Conservation (phyloP, 1,140 invertebrate species). For the Eumaeus atala region DNA sequence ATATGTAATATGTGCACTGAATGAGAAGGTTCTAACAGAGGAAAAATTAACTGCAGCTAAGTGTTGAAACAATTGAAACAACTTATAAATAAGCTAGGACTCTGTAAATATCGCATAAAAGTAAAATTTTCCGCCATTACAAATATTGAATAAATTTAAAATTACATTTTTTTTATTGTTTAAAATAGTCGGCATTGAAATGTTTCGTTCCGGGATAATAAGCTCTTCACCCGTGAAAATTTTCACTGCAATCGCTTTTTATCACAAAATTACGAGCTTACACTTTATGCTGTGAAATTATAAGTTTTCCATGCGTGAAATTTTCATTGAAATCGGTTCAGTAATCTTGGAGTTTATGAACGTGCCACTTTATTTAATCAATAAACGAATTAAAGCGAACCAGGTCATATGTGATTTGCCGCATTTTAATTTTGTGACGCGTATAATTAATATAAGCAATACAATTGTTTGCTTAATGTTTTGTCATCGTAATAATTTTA, state of each 20-base stretch:
- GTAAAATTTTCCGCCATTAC: neutral
- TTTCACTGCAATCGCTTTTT: constrained; percentile 19
- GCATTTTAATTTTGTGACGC: neutral
- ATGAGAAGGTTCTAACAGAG: neutral
- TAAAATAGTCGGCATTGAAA: constrained; percentile 11
- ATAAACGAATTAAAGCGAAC: constrained; percentile 21
- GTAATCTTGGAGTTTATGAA: constrained; percentile 26
- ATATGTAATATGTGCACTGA: no score
- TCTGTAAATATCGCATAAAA: no score
- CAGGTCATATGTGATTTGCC: constrained; percentile 9
- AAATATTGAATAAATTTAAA: constrained; percentile 9
- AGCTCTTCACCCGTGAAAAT: constrained; percentile 19
- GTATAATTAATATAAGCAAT: no score
- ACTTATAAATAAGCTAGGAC: neutral
- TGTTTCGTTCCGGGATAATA: constrained; percentile 14
- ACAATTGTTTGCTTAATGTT: neutral
- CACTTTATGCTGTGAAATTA: constrained; percentile 23
- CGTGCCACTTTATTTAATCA: constrained; percentile 26
- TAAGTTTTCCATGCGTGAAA: constrained; percentile 24
- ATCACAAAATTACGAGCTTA: constrained; percentile 24
- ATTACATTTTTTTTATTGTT: constrained; percentile 9
- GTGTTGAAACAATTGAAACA: neutral
- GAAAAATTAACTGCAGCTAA: neutral
- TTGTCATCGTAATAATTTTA: constrained; percentile 1
- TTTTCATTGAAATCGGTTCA: constrained; percentile 30